phyloP scores from a whole-genome alignment of 2,797 vertebrate species.

The Gallinago solitaria region DNA sequence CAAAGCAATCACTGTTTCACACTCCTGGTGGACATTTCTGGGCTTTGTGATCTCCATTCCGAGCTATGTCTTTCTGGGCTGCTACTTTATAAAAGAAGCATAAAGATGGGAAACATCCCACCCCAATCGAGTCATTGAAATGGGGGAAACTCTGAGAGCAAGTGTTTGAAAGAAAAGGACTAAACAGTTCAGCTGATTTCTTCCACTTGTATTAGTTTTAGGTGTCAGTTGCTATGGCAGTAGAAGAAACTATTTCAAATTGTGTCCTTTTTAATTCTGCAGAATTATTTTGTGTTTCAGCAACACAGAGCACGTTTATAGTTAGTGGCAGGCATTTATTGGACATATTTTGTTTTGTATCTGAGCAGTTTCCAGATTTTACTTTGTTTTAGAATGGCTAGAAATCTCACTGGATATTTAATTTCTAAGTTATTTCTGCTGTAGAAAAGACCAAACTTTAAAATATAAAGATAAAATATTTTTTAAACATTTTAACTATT shows the following conservation, averaged over 20 bases:
- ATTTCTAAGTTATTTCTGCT: background rate
- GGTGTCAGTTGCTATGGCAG: slow-evolving; percentile 17
- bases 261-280: background rate
- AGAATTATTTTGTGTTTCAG: slow-evolving; percentile 17
- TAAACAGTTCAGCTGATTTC: background rate
- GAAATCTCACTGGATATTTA: background rate
- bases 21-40: background rate
- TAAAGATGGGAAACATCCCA: background rate
- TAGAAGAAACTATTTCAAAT: background rate
- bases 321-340: background rate
- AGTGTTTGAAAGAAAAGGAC: background rate
- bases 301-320: background rate
- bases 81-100: background rate
- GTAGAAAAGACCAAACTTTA: background rate
- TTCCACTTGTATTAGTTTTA: slow-evolving; percentile 24
- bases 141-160: background rate
- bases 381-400: background rate
- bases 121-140: background rate
- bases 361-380: background rate
- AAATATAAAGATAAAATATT: background rate
- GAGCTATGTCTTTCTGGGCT: background rate
- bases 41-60: background rate
- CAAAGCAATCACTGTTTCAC: background rate
- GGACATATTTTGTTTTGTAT: background rate
- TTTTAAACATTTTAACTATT: background rate